Percentiles rank a stretch among this genome's conserved stretches.
Evolutionary conservation across 2,797 vertebrate genomes (phyloP).

Genomic region (Sebastes itinus): DNA sequence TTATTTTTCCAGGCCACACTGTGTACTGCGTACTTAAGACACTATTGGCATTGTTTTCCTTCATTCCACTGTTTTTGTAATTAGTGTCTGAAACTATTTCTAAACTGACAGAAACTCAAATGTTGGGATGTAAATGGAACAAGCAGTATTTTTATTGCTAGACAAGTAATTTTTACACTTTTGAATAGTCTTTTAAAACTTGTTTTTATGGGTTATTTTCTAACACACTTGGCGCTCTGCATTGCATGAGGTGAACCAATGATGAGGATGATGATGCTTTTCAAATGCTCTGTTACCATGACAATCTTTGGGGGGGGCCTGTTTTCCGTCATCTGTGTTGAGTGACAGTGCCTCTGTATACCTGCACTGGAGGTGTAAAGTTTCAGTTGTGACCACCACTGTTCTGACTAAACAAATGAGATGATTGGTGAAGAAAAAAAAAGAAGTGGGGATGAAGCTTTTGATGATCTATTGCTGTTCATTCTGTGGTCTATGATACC

Average conservation of each 20-base stretch:
- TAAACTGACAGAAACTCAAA: conserved; percentile 38
- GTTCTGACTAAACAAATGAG: conserved; percentile 20
- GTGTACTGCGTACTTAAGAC: conserved; percentile 37
- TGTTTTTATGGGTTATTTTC: conserved; percentile 30
- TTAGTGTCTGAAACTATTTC: conserved; percentile 42
- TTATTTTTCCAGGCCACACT: conserved; percentile 48
- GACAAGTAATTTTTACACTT: conserved; percentile 53
- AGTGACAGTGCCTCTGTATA: conserved; percentile 24
- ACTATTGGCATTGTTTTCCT: conserved; percentile 42
- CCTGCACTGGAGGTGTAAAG: conserved; percentile 22
- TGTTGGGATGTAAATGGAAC: conserved; percentile 59
- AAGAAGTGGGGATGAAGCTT: neutral
- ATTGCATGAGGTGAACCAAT: conserved; percentile 29
- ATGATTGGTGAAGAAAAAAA: conserved; percentile 1
- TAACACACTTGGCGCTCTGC: conserved; percentile 17
- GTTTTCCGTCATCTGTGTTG: conserved; percentile 17
- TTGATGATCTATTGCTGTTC: conserved; percentile 37
- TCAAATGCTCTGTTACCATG: conserved; percentile 44
- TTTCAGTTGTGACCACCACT: conserved; percentile 7
- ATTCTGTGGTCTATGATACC: conserved; percentile 55
- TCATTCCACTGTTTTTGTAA: conserved; percentile 44
- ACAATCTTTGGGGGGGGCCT: conserved; percentile 64
- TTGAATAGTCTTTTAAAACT: conserved; percentile 40
- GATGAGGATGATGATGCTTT: conserved; percentile 31
- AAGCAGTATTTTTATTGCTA: conserved; percentile 72